Percentiles rank a stretch among this genome's conserved stretches.
These are phyloP conservation scores for Hiodon tergisus DNA, from an alignment of 2,113 vertebrate genomes.

Conservation along the genomic window DNA sequence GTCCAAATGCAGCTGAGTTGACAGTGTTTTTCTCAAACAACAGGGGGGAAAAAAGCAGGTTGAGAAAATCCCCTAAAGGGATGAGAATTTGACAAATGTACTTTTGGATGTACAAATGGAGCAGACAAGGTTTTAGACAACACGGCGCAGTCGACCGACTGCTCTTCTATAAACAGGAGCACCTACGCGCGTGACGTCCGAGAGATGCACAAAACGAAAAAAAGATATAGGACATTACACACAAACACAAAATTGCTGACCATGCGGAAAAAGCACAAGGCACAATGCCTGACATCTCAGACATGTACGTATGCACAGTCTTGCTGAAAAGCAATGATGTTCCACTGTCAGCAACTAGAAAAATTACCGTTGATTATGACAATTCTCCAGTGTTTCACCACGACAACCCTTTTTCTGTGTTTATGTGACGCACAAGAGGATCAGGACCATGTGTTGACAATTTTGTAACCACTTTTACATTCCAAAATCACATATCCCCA, in stretches of 20 bases:
- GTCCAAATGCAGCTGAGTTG: conserved; percentile 51
- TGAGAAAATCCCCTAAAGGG: neutral
- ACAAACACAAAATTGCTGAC: neutral
- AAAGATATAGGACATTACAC: no score
- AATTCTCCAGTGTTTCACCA: neutral
- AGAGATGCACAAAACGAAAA: no score
- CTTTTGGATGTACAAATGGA: no score
- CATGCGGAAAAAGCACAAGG: neutral
- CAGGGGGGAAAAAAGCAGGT: neutral
- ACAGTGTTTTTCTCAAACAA: conserved; percentile 31
- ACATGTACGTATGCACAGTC: neutral
- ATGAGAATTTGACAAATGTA: neutral
- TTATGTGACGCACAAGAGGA: neutral
- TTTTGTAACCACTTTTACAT: neutral
- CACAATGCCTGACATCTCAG: neutral
- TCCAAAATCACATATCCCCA: no score
- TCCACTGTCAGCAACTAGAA: neutral
- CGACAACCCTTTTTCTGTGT: neutral
- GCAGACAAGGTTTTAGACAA: no score
- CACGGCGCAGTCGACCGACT: no score
- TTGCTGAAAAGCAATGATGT: neutral
- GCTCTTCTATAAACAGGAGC: no score
- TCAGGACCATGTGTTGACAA: neutral
- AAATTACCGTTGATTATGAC: neutral
- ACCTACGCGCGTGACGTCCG: no score